These are phyloP conservation scores for Chrysolina americana DNA, from an alignment of 2,888 invertebrate species.

Conservation along the genomic window DNA sequence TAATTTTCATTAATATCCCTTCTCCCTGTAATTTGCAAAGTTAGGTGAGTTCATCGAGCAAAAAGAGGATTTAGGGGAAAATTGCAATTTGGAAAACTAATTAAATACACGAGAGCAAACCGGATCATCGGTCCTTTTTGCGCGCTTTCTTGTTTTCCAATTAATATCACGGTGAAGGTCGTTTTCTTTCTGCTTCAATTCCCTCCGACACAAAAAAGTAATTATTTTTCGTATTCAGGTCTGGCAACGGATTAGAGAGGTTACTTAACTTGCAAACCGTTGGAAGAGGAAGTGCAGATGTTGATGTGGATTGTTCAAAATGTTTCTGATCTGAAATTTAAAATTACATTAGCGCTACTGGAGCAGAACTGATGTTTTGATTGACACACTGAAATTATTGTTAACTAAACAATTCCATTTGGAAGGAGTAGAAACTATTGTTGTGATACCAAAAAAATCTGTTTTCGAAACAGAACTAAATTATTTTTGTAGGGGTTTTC, in stretches of 20 bases:
- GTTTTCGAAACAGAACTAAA: no score
- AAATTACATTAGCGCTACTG: no score
- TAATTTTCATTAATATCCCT: constrained; percentile 40
- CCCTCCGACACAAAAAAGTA: not conserved
- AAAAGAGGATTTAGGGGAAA: constrained; percentile 23
- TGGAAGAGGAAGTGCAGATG: no score
- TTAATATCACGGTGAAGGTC: constrained; percentile 39
- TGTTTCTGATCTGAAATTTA: no score
- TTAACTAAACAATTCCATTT: no score
- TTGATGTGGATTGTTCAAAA: no score
- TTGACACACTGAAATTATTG: no score
- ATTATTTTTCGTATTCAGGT: not conserved
- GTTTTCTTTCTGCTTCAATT: not conserved
- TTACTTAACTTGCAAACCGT: not conserved
- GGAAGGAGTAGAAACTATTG: no score
- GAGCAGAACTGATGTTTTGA: no score
- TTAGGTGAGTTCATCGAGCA: constrained; percentile 19
- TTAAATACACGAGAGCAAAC: constrained; percentile 37
- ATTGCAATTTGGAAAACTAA: constrained; percentile 38
- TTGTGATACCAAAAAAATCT: no score
- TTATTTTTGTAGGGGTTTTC: no score
- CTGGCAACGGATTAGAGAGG: not conserved
- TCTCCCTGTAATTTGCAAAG: constrained; percentile 23
- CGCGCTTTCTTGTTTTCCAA: constrained; percentile 48
- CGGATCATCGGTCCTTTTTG: constrained; percentile 43